Conservation (phyloP, 30 jellyfish, hydroid and myxozoan genomes). For the Sanderia malayensis region DNA sequence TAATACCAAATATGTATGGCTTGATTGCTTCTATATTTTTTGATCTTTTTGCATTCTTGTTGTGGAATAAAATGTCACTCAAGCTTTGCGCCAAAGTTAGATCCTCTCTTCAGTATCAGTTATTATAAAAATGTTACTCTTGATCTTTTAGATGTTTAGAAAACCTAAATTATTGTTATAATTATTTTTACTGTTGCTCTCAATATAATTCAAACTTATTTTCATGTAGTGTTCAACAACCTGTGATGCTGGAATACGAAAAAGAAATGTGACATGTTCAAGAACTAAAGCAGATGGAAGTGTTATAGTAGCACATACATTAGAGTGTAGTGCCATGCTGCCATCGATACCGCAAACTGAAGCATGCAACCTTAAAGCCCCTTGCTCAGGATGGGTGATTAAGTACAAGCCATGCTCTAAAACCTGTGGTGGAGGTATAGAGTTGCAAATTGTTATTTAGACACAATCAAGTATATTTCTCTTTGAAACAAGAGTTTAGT, state of each 20-base stretch:
- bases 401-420: slow-evolving; percentile 58
- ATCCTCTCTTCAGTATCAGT: too few species aligned
- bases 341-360: slow-evolving; percentile 27
- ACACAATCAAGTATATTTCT: background rate
- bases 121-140: too few species aligned
- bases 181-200: too few species aligned
- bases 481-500: background rate
- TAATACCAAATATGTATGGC: too few species aligned
- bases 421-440: slow-evolving; percentile 83
- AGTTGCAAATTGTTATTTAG: background rate
- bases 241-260: slow-evolving; percentile 67
- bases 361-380: slow-evolving; percentile 60
- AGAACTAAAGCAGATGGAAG: slow-evolving; percentile 63
- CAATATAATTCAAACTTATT: too few species aligned
- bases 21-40: too few species aligned
- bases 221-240: slow-evolving; percentile 81
- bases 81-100: too few species aligned
- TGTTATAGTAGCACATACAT: slow-evolving; percentile 13
- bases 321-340: slow-evolving; percentile 57
- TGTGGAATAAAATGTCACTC: too few species aligned
- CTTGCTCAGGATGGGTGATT: slow-evolving; percentile 75
- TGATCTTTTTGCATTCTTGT: too few species aligned
- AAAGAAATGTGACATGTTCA: slow-evolving; percentile 50
- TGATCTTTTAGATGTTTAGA: too few species aligned
- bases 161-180: too few species aligned